Evolutionary conservation across 1,140 invertebrate genomes (phyloP), one percentile per base, ranked within the genome.

Genomic region (Atta texana): DNA sequence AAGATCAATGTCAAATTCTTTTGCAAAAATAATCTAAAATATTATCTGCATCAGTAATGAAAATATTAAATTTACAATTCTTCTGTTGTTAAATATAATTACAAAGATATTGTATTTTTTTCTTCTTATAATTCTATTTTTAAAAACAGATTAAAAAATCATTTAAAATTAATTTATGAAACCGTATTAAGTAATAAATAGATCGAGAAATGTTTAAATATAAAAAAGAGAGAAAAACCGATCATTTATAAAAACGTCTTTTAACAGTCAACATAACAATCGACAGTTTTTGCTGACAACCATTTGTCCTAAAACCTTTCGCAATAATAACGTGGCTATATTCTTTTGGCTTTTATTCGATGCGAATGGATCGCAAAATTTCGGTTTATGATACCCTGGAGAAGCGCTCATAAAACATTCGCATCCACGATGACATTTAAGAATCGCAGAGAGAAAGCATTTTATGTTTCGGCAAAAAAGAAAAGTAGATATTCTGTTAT

Each of bases 321-420:
- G 18, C 24, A 12, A 71, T 7, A 3, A 39, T 51, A 64, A 39
- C 31, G 14, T 18, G 14, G 12, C 3, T 31, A 72, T 57, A 49
- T 81, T 81, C 14, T 44, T 59, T 10, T 21, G 7, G 66, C 5
- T 39, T 44, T 12, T 28, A 72, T 82, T 34, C 18, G 18, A 3
- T 21, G 12, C 12, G 18, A 0, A 72, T 49, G 7, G 44, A 76
- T 81, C 28, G 44, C 51, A 59, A 34, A 88, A 89, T 88, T 85
- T 89, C 44, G 31, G 74, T 80, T 89, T 76, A 86, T 24, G 55
- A 69, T 10, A 18, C 12, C 34, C 24, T 80, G 8, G 44, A 75
- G 59, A 71, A 66, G 6, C n/a, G 4, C 6, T 76, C 57, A 85
- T 85, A 77, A 85, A 85, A 85, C 16, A 85, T 85, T 85, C 59